These are phyloP conservation scores for Hyperoplus lanceolatus DNA, from an alignment of 2,797 vertebrate genomes.

Conservation along the genomic window DNA sequence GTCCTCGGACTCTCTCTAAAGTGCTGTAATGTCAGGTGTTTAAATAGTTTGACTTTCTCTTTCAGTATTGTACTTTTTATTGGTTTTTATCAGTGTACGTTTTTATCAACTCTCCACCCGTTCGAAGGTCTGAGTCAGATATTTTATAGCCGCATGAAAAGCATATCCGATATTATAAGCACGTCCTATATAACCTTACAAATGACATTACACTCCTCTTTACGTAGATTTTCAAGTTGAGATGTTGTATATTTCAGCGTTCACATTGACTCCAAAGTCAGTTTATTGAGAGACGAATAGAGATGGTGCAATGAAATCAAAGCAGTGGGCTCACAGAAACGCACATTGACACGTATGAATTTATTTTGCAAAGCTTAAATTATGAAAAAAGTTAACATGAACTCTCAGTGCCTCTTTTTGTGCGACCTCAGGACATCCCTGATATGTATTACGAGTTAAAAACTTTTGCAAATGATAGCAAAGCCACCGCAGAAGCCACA, in stretches of 20 bases:
- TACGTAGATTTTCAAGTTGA: background rate
- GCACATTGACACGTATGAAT: conserved; percentile 17
- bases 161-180: conserved; percentile 42
- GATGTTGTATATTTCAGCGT: background rate
- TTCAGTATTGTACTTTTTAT: conserved; percentile 4
- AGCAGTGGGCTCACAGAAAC: background rate
- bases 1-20: background rate
- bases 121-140: conserved; percentile 7
- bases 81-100: background rate
- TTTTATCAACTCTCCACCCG: conserved; percentile 10
- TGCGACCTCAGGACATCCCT: conserved; percentile 48
- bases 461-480: background rate
- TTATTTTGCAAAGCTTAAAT: conserved; percentile 18
- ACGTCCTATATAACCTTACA: background rate
- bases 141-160: conserved; percentile 4
- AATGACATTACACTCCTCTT: conserved; percentile 19
- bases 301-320: background rate
- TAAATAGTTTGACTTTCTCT: conserved; percentile 8
- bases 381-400: background rate
- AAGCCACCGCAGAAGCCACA: background rate
- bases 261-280: background rate
- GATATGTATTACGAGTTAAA: conserved; percentile 14
- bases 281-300: background rate
- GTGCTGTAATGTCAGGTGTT: background rate
- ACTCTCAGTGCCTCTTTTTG: conserved; percentile 55